These are phyloP conservation scores for Temnopleurus reevesii DNA, from an alignment of 53 echinoderm and acorn worm genomes.

Conservation along the genomic window DNA sequence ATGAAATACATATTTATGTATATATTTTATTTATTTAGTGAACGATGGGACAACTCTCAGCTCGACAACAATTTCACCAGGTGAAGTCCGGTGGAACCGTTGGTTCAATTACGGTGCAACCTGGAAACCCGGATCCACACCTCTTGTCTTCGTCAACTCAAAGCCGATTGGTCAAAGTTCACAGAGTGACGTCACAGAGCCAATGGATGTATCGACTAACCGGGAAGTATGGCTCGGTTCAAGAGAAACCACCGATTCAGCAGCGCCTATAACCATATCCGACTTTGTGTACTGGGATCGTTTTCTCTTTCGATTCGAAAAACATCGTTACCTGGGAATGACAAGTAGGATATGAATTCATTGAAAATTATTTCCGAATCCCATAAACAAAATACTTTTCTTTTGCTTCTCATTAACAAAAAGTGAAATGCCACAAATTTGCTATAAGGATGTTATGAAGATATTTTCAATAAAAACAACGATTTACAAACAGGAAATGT, in stretches of 20 bases:
- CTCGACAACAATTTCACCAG: neutral
- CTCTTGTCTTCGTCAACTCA: conserved; percentile 71
- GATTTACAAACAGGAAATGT: no score
- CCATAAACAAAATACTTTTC: no score
- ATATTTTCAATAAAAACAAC: no score
- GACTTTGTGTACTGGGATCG: conserved; percentile 87
- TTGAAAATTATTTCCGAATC: no score
- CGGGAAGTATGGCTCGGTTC: conserved; percentile 47
- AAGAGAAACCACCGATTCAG: neutral
- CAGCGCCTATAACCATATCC: conserved; percentile 60
- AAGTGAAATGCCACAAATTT: no score
- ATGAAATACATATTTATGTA: no score
- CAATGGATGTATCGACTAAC: neutral
- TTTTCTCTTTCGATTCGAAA: conserved; percentile 75
- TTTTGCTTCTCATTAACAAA: no score
- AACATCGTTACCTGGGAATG: conserved; percentile 77
- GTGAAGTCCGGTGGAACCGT: conserved; percentile 4
- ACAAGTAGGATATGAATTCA: conserved; percentile 60
- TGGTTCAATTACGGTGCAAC: conserved; percentile 79
- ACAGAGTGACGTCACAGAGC: neutral
- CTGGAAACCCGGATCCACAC: conserved; percentile 59
- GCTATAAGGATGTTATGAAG: no score
- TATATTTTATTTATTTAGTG: conserved; percentile 59
- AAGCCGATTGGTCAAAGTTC: neutral
- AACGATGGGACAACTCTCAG: conserved; percentile 43